Evolutionary conservation across 2,888 invertebrate genomes (phyloP), one percentile per base, ranked within the genome.

Genomic region (Meliscaeva auricollis): DNA sequence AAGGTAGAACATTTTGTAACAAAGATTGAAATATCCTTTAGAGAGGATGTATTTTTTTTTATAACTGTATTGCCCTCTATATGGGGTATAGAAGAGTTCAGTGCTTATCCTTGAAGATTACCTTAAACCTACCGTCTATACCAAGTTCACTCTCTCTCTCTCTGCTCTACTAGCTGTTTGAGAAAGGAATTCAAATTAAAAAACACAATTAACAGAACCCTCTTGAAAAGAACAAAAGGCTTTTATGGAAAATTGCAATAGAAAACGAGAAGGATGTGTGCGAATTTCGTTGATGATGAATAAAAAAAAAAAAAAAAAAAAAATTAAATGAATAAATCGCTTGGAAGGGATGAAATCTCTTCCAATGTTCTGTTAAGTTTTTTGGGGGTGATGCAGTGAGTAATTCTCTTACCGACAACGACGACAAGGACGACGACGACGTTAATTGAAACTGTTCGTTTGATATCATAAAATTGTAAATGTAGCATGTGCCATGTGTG

Each of bases 131-230:
- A n/a, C n/a, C n/a, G n/a, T 22, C 50, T 8, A 41, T 50, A 30
- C 52, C 9, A 56, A 44, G 15, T 38, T 7, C n/a, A 4, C 4
- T 15, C 44, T 44, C 44, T 44, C 44, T 44, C 1, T 44, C 4
- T 8, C 3, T 8, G 4, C 44, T 44, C 50, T 50, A 0, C 22
- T 50, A 11, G 7, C 30, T 64, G 30, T 46, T 50, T 46, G 20
- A 66, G 48, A 35, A 50, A 50, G 35, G 50, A 66, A 66, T 66
- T 66, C 35, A 66, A 66, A 66, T 66, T 66, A 66, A 66, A 66
- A 66, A 66, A 66, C 22, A 66, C 66, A 66, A 66, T 66, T 66
- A 66, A 66, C 48, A 66, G 66, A 66, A 66, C 22, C 66, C 66
- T 50, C 66, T 66, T 35, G 66, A 66, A 15, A 20, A 50, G 66